Evolutionary conservation across 2,888 invertebrate genomes (phyloP), one percentile per base, ranked within the genome.

Genomic region (Phyto melanocephala): DNA sequence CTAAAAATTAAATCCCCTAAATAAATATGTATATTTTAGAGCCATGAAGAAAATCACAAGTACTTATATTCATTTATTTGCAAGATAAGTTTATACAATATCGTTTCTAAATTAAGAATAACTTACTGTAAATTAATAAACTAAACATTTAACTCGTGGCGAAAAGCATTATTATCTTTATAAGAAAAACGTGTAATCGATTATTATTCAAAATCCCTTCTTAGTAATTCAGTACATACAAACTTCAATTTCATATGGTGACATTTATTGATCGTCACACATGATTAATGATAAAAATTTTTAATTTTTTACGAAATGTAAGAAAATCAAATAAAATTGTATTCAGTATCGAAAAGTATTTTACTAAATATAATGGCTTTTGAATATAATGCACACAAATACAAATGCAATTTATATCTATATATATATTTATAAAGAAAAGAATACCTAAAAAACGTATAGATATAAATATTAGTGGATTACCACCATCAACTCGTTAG

Each of bases 241-340:
- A 89, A 90, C 88, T 88, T 84, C 85, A 89, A 90, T 90, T 90
- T 90, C 87, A 88, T 88, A 87, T 86, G 81, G 80, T 88, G 90
- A 90, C 90, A 89, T 90, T 90, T 90, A 91, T 91, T 89, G 90
- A 90, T 90, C 70, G 56, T 89, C 74, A 62, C 42, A 67, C 86
- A 85, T 91, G 91, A 90, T 90, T 90, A 91, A 90, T 90, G 90
- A 89, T 86, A 86, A 87, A 86, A 86, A 89, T 87, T 84, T 84
- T 40, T 74, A 35, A 52, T 28, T 62, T 47, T 40, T 52, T 54
- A 22, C 1, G 2, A 54, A 54, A 33, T 35, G 33, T 1, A 37
- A 67, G 37, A n/a, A 37, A 28, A 28, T 28, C n/a, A 65, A 50
- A 8, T 10, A 37, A 42, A 24, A 42, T 42, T 28, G 28, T 42